Evolutionary conservation across 1,140 invertebrate genomes (phyloP), one percentile per base, ranked within the genome.

Genomic region (Hycleus cichorii): DNA sequence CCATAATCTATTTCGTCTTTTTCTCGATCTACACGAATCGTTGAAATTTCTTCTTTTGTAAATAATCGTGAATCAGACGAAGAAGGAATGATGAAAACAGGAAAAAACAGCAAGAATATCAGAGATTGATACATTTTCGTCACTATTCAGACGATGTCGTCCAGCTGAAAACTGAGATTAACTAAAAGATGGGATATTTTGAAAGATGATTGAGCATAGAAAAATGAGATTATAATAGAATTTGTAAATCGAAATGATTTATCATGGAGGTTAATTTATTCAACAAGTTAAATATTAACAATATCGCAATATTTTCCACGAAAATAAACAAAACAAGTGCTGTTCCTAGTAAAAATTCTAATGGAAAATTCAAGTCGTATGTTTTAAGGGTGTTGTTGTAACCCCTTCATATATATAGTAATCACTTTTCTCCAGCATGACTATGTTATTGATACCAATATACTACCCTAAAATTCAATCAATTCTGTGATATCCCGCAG

Each of bases 81-180:
- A 32, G 4, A 32, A 7, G 7, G 18, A 18, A 18, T 18, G 32
- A 32, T 32, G 32, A 7, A 7, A 7, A 32, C 4, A 32, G 32
- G 32, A 32, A 32, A 7, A 32, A 32, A 32, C 32, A 32, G 32
- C 4, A 53, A 53, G 43, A 45, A 45, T 46, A 38, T 46, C 42
- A 45, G 39, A 8, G 25, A 32, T 32, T 53, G 51, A 53, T 53
- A 53, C 45, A 51, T 53, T 53, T 53, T 53, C 51, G 51, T 42
- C 51, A 53, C 51, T 44, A 53, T 53, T 53, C 51, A 53, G 39
- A 42, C 26, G 42, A 12, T 39, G 48, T n/a, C 24, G 48, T 39
- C 27, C 25, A 39, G 11, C 27, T 49, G 48, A 45, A 46, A 53
- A 53, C 46, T 53, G 18, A 53, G 51, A 53, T 53, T 53, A 53